A percentile compares a stretch with the other conserved stretches of the same genome.
These are phyloP conservation scores for Tachuris rubrigastra DNA, from an alignment of 2,113 vertebrate genomes.

Conservation along the genomic window DNA sequence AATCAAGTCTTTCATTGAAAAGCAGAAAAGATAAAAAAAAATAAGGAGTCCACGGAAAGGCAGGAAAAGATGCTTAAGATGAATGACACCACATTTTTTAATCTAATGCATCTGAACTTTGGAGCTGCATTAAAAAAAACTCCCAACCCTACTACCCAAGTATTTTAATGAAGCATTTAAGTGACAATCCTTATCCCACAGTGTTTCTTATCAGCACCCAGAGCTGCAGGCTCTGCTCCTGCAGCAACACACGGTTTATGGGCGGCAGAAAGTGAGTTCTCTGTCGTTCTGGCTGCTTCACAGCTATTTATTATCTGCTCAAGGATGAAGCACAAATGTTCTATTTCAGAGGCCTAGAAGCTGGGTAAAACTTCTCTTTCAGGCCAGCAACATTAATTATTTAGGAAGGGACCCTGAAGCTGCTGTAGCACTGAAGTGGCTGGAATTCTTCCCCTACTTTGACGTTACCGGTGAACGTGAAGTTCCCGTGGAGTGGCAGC, in stretches of 20 bases:
- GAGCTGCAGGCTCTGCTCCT: neutral
- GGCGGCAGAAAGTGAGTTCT: neutral
- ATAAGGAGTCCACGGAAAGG: neutral
- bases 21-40: neutral
- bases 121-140: neutral
- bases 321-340: neutral
- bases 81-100: neutral
- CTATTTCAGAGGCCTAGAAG: neutral
- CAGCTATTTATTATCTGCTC: neutral
- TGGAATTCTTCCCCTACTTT: neutral
- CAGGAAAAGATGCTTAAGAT: neutral
- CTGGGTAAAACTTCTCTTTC: neutral
- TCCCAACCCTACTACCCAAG: neutral
- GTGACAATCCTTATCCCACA: neutral
- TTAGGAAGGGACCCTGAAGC: neutral
- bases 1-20: neutral
- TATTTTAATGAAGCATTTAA: neutral
- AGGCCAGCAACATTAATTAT: neutral
- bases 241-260: neutral
- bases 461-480: fast-evolving
- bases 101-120: neutral
- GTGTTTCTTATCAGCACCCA: neutral
- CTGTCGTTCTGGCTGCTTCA: fast-evolving
- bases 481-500: neutral
- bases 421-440: neutral